Conservation (phyloP, 1,140 invertebrate genomes). For the Drosophila baimaii region DNA sequence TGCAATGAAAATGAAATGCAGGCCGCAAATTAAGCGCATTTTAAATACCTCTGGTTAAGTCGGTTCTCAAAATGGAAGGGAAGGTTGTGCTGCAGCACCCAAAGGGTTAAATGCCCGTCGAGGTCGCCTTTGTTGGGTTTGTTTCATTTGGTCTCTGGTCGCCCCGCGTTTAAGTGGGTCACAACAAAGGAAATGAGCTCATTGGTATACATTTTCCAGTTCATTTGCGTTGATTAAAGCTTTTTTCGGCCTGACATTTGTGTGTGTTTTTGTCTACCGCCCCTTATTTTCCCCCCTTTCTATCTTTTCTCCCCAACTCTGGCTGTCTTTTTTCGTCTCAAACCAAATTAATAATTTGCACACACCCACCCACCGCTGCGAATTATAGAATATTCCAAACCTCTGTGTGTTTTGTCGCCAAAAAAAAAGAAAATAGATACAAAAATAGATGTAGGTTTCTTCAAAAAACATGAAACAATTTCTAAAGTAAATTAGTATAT, state of each 20-base stretch:
- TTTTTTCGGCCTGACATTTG: slow-evolving; percentile 46
- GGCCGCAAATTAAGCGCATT: slow-evolving; percentile 62
- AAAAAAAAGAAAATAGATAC: too few species aligned
- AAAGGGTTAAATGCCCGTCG: slow-evolving; percentile 71
- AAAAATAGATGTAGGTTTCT: too few species aligned
- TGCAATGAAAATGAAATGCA: slow-evolving; percentile 68
- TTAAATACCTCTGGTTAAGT: slow-evolving; percentile 58
- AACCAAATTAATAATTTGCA: slow-evolving; percentile 71
- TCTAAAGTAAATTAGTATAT: too few species aligned
- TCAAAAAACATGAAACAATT: not conserved
- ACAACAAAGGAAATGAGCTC: slow-evolving; percentile 76
- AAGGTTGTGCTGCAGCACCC: slow-evolving; percentile 8
- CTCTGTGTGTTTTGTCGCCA: slow-evolving; percentile 11
- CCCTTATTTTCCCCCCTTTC: slow-evolving; percentile 1
- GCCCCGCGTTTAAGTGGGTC: slow-evolving; percentile 66
- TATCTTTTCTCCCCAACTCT: not conserved
- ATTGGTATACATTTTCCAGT: slow-evolving; percentile 80
- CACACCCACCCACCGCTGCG: slow-evolving; percentile 35
- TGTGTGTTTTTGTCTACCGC: slow-evolving; percentile 25
- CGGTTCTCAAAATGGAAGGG: not conserved
- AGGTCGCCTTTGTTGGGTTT: slow-evolving; percentile 64
- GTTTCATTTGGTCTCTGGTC: slow-evolving; percentile 23
- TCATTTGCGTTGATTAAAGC: slow-evolving; percentile 81
- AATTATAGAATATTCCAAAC: slow-evolving; percentile 30
- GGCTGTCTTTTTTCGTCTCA: slow-evolving; percentile 34